Evolutionary conservation across 2,888 invertebrate species (phyloP).

Genomic region (Oscheius sp.): DNA sequence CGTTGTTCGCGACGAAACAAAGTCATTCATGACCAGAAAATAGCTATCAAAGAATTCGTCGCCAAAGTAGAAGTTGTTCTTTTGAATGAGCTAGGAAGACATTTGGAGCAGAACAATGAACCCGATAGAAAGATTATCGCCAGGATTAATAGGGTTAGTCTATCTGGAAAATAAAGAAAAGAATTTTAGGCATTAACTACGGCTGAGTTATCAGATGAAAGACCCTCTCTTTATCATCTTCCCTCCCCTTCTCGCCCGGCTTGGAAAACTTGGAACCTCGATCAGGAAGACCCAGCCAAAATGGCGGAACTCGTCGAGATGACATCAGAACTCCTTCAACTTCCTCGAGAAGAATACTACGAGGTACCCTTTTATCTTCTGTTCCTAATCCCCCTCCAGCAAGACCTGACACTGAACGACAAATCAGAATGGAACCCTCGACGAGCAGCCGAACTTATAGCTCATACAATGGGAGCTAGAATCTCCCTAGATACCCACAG

Average conservation of each 20-base stretch:
- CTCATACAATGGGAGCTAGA: slow-evolving; percentile 34
- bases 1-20: slow-evolving; percentile 54
- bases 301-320: slow-evolving; percentile 55
- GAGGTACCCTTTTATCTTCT: slow-evolving; percentile 27
- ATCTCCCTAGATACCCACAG: slow-evolving; percentile 26
- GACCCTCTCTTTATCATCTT: slow-evolving; percentile 54
- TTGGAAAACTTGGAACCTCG: slow-evolving; percentile 58
- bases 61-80: slow-evolving; percentile 57
- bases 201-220: slow-evolving; percentile 44
- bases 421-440: slow-evolving; percentile 54
- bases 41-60: slow-evolving; percentile 55
- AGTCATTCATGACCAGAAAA: slow-evolving; percentile 53
- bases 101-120: slow-evolving; percentile 52
- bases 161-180: not conserved
- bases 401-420: slow-evolving; percentile 35
- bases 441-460: slow-evolving; percentile 37
- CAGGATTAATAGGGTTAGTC: slow-evolving; percentile 43
- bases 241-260: slow-evolving; percentile 57
- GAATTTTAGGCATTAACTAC: slow-evolving; percentile 37
- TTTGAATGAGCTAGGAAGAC: slow-evolving; percentile 50
- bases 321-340: slow-evolving; percentile 48
- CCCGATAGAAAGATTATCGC: slow-evolving; percentile 53
- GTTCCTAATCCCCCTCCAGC: too few species aligned
- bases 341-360: slow-evolving; percentile 41
- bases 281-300: slow-evolving; percentile 47